These are phyloP conservation scores for Pentalonia nigronervosa DNA, from an alignment of 1,140 invertebrate species.

Conservation along the genomic window DNA sequence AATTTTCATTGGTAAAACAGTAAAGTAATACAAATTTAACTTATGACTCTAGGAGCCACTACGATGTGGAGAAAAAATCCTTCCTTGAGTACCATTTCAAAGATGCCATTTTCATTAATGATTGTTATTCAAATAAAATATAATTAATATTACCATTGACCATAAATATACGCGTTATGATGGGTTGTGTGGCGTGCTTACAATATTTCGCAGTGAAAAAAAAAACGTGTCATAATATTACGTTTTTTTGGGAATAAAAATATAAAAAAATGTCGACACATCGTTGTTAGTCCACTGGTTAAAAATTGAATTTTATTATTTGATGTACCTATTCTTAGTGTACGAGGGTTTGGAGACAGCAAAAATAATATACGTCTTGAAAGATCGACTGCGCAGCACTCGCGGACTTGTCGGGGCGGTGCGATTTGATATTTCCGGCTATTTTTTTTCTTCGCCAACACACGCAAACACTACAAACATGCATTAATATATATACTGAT, in stretches of 20 bases:
- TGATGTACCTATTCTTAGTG: neutral
- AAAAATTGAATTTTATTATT: neutral
- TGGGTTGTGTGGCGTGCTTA: neutral
- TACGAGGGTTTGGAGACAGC: neutral
- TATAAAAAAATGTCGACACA: neutral
- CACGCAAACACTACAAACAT: neutral
- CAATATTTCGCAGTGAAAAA: neutral
- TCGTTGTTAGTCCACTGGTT: neutral
- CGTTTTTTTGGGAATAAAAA: neutral
- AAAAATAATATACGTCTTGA: neutral
- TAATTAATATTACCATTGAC: no score
- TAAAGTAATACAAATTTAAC: neutral
- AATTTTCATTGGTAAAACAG: neutral
- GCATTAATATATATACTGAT: neutral
- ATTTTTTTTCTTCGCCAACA: neutral
- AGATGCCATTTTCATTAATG: neutral
- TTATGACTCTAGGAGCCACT: neutral
- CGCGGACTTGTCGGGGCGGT: neutral
- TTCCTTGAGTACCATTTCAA: neutral
- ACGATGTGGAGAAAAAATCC: neutral
- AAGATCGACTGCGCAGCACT: neutral
- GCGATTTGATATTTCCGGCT: slow-evolving; percentile 51
- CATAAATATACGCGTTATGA: neutral
- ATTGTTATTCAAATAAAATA: neutral
- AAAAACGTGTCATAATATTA: neutral